These are phyloP conservation scores for Brachycybe producta DNA, from an alignment of 2,888 invertebrate genomes.

Conservation along the genomic window DNA sequence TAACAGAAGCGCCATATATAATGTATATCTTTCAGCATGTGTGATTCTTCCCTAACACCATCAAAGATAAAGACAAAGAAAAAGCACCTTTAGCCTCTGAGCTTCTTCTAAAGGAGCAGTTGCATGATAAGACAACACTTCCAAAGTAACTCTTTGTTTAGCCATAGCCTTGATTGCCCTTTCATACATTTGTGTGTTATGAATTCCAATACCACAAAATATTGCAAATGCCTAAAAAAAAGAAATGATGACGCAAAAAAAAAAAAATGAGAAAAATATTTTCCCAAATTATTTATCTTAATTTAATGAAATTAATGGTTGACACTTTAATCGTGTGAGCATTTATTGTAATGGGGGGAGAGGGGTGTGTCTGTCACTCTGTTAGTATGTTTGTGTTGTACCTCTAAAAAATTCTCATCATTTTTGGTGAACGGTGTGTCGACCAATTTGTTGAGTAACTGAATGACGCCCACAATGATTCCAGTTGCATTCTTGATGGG, in stretches of 20 bases:
- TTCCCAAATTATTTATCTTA: background rate
- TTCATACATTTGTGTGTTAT: slow-evolving; percentile 95
- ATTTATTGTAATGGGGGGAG: background rate
- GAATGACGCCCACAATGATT: slow-evolving; percentile 83
- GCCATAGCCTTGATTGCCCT: slow-evolving; percentile 91
- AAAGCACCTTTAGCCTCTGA: slow-evolving; percentile 50
- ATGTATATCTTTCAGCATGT: too few relatives aligned
- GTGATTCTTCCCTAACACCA: too few relatives aligned
- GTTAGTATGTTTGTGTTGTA: slow-evolving; percentile 22
- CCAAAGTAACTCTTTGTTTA: slow-evolving; percentile 87
- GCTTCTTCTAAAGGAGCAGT: slow-evolving; percentile 83
- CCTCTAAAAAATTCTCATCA: slow-evolving; percentile 89
- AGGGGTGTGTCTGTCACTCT: too few relatives aligned
- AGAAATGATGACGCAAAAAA: background rate
- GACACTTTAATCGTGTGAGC: too few relatives aligned
- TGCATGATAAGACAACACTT: slow-evolving; percentile 89
- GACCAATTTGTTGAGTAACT: slow-evolving; percentile 84
- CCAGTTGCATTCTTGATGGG: slow-evolving; percentile 86
- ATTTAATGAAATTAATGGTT: too few relatives aligned
- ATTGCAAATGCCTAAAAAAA: slow-evolving; percentile 67
- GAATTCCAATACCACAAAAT: slow-evolving; percentile 94
- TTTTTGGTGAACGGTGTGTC: slow-evolving; percentile 81
- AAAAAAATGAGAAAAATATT: background rate
- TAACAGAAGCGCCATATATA: too few relatives aligned
- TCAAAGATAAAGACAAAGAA: background rate